A percentile compares a stretch with the other conserved stretches of the same genome.
These are phyloP conservation scores for Vimba vimba DNA, from an alignment of 2,113 vertebrate genomes.

Conservation along the genomic window DNA sequence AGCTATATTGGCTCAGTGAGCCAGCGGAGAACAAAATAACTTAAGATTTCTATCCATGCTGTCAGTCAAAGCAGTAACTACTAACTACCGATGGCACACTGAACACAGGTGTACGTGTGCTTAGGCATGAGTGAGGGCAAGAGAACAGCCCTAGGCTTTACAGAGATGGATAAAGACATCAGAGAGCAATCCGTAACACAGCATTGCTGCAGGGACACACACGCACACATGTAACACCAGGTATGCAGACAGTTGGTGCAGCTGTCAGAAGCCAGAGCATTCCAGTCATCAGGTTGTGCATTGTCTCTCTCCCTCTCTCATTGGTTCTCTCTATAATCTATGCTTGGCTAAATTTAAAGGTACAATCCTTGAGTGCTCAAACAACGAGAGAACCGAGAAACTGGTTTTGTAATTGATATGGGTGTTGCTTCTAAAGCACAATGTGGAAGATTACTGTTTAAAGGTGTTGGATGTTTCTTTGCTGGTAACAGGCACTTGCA, in stretches of 20 bases:
- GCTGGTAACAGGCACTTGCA: neutral
- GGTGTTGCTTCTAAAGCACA: conserved; percentile 26
- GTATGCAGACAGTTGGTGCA: neutral
- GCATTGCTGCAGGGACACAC: conserved; percentile 23
- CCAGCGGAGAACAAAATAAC: neutral
- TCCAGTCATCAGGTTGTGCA: conserved; percentile 30
- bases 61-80: conserved; percentile 26
- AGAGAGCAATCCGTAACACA: neutral
- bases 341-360: neutral
- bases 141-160: conserved; percentile 35
- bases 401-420: conserved; percentile 32
- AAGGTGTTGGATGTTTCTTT: neutral
- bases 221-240: conserved; percentile 30
- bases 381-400: neutral
- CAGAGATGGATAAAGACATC: conserved; percentile 36
- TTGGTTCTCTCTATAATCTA: neutral
- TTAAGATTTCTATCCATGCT: conserved; percentile 2
- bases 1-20: conserved; percentile 4
- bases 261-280: conserved; percentile 37
- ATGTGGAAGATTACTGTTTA: neutral
- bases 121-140: conserved; percentile 13
- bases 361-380: neutral
- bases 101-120: neutral
- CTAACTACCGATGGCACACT: neutral
- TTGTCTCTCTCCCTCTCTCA: neutral